phyloP scores from a whole-genome alignment of 2,888 invertebrate genomes.

The Drosophila lacicola region DNA sequence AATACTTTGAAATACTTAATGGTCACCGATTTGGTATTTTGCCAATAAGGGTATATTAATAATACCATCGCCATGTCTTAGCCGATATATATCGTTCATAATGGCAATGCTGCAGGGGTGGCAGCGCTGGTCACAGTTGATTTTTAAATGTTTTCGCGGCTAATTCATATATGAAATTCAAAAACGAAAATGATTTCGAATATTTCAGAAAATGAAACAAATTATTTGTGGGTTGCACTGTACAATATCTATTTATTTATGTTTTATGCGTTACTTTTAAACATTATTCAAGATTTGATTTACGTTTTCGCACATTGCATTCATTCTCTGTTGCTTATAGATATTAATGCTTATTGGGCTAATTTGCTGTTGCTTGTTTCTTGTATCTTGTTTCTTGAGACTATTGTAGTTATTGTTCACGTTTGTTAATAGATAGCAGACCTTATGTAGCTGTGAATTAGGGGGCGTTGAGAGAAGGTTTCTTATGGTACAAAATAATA shows the following conservation, averaged over 20 bases:
- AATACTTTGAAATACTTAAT: no score
- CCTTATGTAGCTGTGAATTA: slow-evolving; percentile 5
- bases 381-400: slow-evolving; percentile 6
- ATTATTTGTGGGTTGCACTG: slow-evolving; percentile 41
- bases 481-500: slow-evolving; percentile 63
- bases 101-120: not conserved
- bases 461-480: slow-evolving; percentile 5
- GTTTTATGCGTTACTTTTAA: slow-evolving; percentile 33
- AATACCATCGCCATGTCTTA: not conserved
- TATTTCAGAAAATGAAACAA: not conserved
- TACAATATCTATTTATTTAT: slow-evolving; percentile 74
- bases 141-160: slow-evolving; percentile 10
- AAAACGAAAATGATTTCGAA: not conserved
- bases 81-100: not conserved
- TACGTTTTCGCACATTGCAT: slow-evolving; percentile 24
- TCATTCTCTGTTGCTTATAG: slow-evolving; percentile 11
- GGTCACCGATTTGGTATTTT: not conserved
- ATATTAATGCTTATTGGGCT: slow-evolving; percentile 28
- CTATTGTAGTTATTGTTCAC: slow-evolving; percentile 44
- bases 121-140: not conserved
- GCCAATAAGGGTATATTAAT: not conserved
- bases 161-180: not conserved
- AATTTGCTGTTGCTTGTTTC: slow-evolving; percentile 7
- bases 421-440: slow-evolving; percentile 13
- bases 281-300: slow-evolving; percentile 22